Base-by-base conservation (phyloP, 2,797 vertebrate genomes). In the Uromys caudimaculatus region DNA sequence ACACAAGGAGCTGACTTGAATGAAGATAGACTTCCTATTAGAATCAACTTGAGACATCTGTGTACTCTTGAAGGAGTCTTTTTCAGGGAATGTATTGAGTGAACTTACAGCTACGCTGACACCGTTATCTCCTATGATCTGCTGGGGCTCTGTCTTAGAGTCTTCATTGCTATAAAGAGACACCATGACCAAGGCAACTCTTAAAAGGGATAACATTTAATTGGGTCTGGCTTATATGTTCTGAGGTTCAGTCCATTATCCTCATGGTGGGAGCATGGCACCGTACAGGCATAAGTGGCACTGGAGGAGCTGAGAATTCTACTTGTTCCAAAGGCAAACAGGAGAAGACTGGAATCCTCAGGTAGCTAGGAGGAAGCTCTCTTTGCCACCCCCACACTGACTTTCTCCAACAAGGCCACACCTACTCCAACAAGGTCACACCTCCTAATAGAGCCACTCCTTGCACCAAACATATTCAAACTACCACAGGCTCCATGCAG, bases 21-120 rank as follows among this genome's bases (percentile, higher is more conserved):
- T 19, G 32, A 29, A 32, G 11, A 0, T 56, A 19, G 16, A 16
- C 38, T 56, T n/a, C 24, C 82, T 69, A 1, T 4, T 50, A 38
- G 17, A 47, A 11, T 8, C 9, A 56, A 6, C 5, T 0, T 6
- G 1, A 56, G 60, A 35, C 10, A 32, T 2, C 11, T 5, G 5
- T 35, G 19, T 35, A 1, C 64, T 52, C 6, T 3, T 17, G 3
- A 56, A 38, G 54, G 32, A 62, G 8, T 21, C 21, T 62, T 35
- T n/a, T 50, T 38, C 56, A 76, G 56, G 41, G 2, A 1, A 19
- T 60, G 47, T 71, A 44, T 3, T 7, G 14, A 41, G 2, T 5
- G 13, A 27, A 47, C 44, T 32, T 62, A 47, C 44, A 56, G 11
- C 56, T 62, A 1, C 35, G 38, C 19, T 11, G 32, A 44, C 24